Percentiles rank a stretch among this genome's conserved stretches.
These are phyloP conservation scores for Maccullochella peelii DNA, from an alignment of 2,113 vertebrate species.

Conservation along the genomic window DNA sequence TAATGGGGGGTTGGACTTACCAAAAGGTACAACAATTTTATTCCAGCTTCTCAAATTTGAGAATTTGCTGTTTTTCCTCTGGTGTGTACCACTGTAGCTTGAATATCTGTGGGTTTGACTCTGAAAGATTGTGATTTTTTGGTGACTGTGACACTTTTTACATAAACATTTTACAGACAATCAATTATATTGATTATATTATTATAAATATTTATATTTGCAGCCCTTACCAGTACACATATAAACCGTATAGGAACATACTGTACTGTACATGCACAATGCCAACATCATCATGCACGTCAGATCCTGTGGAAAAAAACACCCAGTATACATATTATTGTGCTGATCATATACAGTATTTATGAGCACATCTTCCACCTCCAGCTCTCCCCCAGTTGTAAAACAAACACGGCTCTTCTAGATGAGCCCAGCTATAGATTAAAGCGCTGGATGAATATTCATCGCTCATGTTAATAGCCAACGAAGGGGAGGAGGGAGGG, in stretches of 20 bases:
- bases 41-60: neutral
- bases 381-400: conserved; percentile 47
- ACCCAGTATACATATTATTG: neutral
- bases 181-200: too few species aligned
- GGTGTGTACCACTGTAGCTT: neutral
- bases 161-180: too few species aligned
- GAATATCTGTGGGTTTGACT: neutral
- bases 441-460: conserved; percentile 72
- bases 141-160: too few species aligned
- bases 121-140: neutral
- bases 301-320: neutral
- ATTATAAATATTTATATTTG: neutral
- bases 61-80: neutral
- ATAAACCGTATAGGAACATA: neutral
- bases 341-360: conserved; percentile 50
- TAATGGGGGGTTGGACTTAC: neutral
- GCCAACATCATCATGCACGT: conserved; percentile 14
- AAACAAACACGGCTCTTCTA: conserved; percentile 55
- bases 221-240: neutral
- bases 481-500: neutral
- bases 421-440: conserved; percentile 72
- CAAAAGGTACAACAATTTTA: neutral
- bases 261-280: neutral
- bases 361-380: conserved; percentile 57
- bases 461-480: conserved; percentile 51